Conservation (phyloP, 2,113 vertebrate species). For the Crotalus tigris region DNA sequence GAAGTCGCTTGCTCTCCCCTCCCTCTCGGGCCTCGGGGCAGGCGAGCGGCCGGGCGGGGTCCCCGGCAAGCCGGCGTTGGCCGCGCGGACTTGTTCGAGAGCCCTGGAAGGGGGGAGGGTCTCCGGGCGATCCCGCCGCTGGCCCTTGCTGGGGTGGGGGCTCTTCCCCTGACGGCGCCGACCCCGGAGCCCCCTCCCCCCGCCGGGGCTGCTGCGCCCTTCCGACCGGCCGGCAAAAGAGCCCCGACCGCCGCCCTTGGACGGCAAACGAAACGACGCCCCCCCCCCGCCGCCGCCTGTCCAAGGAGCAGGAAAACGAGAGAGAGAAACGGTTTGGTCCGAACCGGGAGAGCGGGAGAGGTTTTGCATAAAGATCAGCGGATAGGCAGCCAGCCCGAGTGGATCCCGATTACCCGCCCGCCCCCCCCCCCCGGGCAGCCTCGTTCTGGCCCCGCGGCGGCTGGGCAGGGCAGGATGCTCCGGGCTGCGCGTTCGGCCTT, state of each 20-base stretch:
- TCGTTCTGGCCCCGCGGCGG: neutral
- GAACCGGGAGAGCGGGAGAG: conserved; percentile 40
- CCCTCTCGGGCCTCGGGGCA: conserved; percentile 77
- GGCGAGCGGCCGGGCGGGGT: conserved; percentile 68
- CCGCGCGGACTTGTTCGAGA: conserved; percentile 76
- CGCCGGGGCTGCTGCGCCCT: conserved; percentile 25
- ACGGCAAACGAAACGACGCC: conserved; percentile 65
- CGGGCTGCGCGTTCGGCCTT: conserved; percentile 31
- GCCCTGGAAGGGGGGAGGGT: conserved; percentile 64
- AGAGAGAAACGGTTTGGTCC: conserved; percentile 67
- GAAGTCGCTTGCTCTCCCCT: conserved; percentile 70
- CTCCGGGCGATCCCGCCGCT: conserved; percentile 74
- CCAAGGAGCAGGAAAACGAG: conserved; percentile 52
- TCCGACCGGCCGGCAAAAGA: conserved; percentile 61
- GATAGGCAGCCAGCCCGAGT: conserved; percentile 37
- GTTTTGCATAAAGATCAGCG: neutral
- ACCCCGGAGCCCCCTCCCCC: conserved; percentile 72
- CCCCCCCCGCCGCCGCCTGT: conserved; percentile 38
- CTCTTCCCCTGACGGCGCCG: conserved; percentile 67
- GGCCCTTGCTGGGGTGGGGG: conserved; percentile 69
- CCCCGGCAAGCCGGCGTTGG: conserved; percentile 76
- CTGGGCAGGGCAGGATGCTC: neutral
- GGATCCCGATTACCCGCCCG: conserved; percentile 21
- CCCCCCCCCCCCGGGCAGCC: neutral
- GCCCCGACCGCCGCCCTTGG: conserved; percentile 70